phyloP scores from a whole-genome alignment of 2,113 vertebrate genomes.

The Dicerorhinus sumatrensis region DNA sequence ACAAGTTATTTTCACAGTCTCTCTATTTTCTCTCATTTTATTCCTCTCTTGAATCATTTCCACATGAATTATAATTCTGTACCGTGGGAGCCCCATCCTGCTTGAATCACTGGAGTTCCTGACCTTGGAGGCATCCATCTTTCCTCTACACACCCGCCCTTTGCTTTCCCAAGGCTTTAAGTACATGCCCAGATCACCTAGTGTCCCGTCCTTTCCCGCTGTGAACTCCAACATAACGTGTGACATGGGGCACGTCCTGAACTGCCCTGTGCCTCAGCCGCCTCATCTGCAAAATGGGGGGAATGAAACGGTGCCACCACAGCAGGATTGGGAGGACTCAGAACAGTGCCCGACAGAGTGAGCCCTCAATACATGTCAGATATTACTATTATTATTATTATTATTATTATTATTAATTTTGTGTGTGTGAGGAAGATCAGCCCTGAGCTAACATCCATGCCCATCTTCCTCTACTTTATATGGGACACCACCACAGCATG shows the following conservation, averaged over 20 bases:
- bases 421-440: too few relatives aligned
- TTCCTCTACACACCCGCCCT: background rate
- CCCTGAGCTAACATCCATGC: too few relatives aligned
- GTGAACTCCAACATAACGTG: rapidly evolving
- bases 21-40: background rate
- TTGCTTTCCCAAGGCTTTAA: background rate
- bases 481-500: too few relatives aligned
- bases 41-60: background rate
- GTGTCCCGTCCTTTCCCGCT: rapidly evolving
- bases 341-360: background rate
- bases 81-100: background rate
- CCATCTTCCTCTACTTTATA: too few relatives aligned
- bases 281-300: background rate
- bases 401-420: too few relatives aligned
- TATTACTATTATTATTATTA: background rate
- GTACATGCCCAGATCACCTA: rapidly evolving
- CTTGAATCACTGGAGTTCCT: background rate
- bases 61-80: background rate
- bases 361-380: rapidly evolving
- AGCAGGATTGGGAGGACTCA: background rate
- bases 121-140: background rate
- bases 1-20: too few relatives aligned
- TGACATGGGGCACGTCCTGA: background rate
- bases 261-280: rapidly evolving
- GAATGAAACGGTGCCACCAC: background rate